Conservation (phyloP, 2,113 vertebrate genomes). For the Paramisgurnus dabryanus region DNA sequence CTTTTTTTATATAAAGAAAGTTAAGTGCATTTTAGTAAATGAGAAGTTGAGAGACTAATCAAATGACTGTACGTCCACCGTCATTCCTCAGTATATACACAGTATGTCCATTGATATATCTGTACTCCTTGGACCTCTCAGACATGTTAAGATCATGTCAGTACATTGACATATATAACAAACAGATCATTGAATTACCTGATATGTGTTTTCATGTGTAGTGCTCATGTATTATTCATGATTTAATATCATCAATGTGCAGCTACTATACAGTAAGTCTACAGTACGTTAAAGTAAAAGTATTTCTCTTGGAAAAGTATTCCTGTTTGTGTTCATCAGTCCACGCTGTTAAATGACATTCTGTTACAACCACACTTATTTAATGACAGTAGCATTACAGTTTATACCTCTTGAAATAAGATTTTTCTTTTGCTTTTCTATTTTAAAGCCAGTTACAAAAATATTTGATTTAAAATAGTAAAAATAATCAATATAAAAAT, state of each 20-base stretch:
- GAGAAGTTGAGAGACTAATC: conserved; percentile 27
- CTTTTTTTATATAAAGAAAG: conserved; percentile 51
- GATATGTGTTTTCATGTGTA: conserved; percentile 63
- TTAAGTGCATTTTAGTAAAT: conserved; percentile 48
- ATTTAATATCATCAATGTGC: conserved; percentile 70
- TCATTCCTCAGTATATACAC: conserved; percentile 58
- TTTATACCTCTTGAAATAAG: conserved; percentile 50
- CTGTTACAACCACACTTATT: conserved; percentile 50
- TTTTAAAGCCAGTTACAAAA: conserved; percentile 59
- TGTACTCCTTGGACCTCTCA: conserved; percentile 66
- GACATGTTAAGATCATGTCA: conserved; percentile 55
- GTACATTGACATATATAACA: conserved; percentile 39
- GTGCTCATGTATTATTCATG: conserved; percentile 64
- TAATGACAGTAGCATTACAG: conserved; percentile 28
- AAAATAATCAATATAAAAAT: conserved; percentile 44
- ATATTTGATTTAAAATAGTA: conserved; percentile 62
- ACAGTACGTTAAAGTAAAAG: conserved; percentile 41
- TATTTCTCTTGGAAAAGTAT: conserved; percentile 64
- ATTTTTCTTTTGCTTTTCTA: conserved; percentile 56
- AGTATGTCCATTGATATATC: conserved; percentile 40
- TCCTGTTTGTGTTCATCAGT: conserved; percentile 68
- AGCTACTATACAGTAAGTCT: conserved; percentile 64
- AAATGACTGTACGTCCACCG: conserved; percentile 60
- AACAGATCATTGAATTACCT: conserved; percentile 33
- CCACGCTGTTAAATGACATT: conserved; percentile 61